phyloP scores from a whole-genome alignment of 2,888 invertebrate species.

The Lottia gigantea region DNA sequence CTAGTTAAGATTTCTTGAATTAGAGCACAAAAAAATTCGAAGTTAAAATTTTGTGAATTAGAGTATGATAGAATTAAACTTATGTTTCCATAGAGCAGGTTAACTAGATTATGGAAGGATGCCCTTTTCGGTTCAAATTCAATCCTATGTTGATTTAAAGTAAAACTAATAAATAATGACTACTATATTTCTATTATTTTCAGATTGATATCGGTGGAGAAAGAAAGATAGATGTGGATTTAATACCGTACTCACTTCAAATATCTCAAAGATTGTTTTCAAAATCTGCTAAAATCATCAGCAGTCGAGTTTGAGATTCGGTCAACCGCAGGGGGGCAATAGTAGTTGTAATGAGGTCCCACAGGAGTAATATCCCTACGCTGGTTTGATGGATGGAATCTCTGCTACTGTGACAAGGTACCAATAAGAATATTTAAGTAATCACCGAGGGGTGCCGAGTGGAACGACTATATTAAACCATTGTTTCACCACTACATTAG shows the following conservation, averaged over 20 bases:
- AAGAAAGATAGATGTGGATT: too few species aligned
- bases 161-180: too few species aligned
- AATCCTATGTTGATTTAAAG: too few species aligned
- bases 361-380: slow-evolving; percentile 5
- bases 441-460: not conserved
- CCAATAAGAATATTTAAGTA: slow-evolving; percentile 8
- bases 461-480: slow-evolving; percentile 4
- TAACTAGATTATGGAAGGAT: too few species aligned
- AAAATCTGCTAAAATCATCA: slow-evolving; percentile 1
- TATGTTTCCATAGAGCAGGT: too few species aligned
- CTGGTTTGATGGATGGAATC: not conserved
- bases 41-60: too few species aligned
- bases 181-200: too few species aligned
- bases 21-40: too few species aligned
- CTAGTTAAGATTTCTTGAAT: too few species aligned
- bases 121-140: too few species aligned
- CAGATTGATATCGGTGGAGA: too few species aligned
- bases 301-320: not conserved
- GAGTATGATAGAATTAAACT: too few species aligned
- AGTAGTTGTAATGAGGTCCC: slow-evolving; percentile 3
- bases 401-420: not conserved
- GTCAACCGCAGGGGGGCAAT: slow-evolving; percentile 6
- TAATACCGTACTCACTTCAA: not conserved
- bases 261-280: slow-evolving; percentile 6
- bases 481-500: not conserved